Percentiles rank a stretch among this genome's conserved stretches.
Conservation (phyloP, 2,888 invertebrate genomes). For the Rapana venosa region DNA sequence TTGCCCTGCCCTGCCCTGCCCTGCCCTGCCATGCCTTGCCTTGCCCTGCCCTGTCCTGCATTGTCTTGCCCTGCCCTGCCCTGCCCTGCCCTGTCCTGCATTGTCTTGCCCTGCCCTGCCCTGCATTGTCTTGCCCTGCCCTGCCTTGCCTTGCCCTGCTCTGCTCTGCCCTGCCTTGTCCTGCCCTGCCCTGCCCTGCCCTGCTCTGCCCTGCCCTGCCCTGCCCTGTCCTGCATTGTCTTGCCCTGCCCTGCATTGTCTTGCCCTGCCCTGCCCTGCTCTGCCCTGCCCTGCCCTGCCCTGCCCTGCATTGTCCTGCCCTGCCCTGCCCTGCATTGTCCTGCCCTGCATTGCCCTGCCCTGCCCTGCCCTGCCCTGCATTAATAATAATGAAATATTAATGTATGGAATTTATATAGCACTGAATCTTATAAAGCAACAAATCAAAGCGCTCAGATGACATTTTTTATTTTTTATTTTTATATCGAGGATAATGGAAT, state of each 20-base stretch:
- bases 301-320: neutral
- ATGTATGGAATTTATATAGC: too few species aligned
- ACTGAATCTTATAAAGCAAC: too few species aligned
- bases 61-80: neutral
- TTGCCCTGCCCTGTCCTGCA: conserved; percentile 2
- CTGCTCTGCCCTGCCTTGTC: neutral
- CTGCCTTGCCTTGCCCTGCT: neutral
- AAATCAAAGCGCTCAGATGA: too few species aligned
- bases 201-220: neutral
- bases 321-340: neutral
- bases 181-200: neutral
- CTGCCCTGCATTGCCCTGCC: neutral
- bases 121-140: neutral
- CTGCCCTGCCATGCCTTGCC: neutral
- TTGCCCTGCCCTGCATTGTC: neutral
- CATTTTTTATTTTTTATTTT: too few species aligned
- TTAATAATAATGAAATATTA: too few species aligned
- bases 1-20: neutral
- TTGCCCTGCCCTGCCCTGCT: neutral
- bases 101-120: neutral
- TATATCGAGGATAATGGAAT: too few species aligned
- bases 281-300: neutral
- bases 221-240: conserved; percentile 5
- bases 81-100: neutral
- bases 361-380: conserved; percentile 12